These are phyloP conservation scores for Liolophura sinensis DNA, from an alignment of 1,140 invertebrate genomes.

Conservation along the genomic window DNA sequence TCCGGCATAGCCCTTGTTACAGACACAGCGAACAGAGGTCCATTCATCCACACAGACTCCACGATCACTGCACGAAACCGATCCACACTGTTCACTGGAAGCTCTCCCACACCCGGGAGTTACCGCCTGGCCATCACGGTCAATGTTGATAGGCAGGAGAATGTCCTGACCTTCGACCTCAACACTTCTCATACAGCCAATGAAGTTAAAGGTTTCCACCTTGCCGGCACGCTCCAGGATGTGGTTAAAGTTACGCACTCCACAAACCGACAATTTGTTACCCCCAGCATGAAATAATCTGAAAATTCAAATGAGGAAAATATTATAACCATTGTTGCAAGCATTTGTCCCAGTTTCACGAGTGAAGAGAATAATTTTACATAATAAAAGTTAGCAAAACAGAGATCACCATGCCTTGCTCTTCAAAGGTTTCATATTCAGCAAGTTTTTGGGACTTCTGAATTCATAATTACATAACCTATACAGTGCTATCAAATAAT, in stretches of 20 bases:
- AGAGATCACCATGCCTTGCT: too few species aligned
- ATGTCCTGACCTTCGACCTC: conserved; percentile 76
- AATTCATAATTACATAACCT: too few species aligned
- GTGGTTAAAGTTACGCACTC: conserved; percentile 79
- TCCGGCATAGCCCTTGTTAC: conserved; percentile 71
- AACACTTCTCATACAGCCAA: conserved; percentile 90
- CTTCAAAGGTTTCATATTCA: too few species aligned
- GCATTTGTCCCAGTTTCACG: conserved; percentile 11
- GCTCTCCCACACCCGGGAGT: conserved; percentile 38
- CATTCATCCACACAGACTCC: conserved; percentile 83
- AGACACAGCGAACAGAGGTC: conserved; percentile 61
- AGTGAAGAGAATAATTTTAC: conserved; percentile 4
- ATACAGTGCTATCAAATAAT: too few species aligned
- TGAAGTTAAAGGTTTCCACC: conserved; percentile 86
- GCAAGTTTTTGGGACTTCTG: too few species aligned
- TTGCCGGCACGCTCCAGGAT: conserved; percentile 84
- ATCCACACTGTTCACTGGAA: conserved; percentile 46
- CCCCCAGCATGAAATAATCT: conserved; percentile 15
- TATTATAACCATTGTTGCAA: background rate
- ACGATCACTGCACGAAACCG: conserved; percentile 66
- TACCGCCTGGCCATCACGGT: conserved; percentile 36
- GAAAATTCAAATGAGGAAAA: conserved; percentile 4
- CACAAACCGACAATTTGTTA: conserved; percentile 82
- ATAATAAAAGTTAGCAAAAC: background rate
- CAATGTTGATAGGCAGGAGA: conserved; percentile 41